phyloP scores from a whole-genome alignment of 2,797 vertebrate species.

The Oreonectes daqikongensis region DNA sequence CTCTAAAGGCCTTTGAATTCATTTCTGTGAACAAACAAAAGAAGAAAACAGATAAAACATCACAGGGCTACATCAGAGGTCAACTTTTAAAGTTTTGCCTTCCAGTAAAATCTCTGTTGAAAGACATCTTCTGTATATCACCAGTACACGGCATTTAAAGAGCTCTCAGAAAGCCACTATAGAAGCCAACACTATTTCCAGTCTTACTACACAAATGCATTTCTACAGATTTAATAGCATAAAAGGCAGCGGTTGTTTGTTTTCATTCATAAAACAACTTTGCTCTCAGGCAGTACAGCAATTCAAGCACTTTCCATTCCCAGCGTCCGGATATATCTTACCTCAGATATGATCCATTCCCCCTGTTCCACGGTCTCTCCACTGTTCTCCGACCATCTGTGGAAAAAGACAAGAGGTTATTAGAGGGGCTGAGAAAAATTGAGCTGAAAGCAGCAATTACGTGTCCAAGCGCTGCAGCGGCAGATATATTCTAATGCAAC shows the following conservation, averaged over 20 bases:
- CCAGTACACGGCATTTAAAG: neutral
- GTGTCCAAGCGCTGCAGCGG: neutral
- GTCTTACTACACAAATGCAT: neutral
- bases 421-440: conserved; percentile 25
- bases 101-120: conserved; percentile 8
- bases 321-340: conserved; percentile 6
- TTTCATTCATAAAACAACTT: neutral
- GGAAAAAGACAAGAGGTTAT: conserved; percentile 42
- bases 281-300: neutral
- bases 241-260: neutral
- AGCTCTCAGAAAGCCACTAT: neutral
- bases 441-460: conserved; percentile 21
- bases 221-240: neutral
- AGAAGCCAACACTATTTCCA: neutral
- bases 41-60: neutral
- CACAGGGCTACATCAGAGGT: conserved; percentile 41
- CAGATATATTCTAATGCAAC: neutral
- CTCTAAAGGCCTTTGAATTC: conserved; percentile 47
- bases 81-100: conserved; percentile 19
- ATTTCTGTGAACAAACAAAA: conserved; percentile 25
- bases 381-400: conserved; percentile 46
- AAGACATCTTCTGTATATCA: neutral
- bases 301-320: conserved; percentile 7
- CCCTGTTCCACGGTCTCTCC: conserved; percentile 15
- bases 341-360: conserved; percentile 42